phyloP scores from a whole-genome alignment of 1,140 invertebrate species.

The Penaeus japonicus region DNA sequence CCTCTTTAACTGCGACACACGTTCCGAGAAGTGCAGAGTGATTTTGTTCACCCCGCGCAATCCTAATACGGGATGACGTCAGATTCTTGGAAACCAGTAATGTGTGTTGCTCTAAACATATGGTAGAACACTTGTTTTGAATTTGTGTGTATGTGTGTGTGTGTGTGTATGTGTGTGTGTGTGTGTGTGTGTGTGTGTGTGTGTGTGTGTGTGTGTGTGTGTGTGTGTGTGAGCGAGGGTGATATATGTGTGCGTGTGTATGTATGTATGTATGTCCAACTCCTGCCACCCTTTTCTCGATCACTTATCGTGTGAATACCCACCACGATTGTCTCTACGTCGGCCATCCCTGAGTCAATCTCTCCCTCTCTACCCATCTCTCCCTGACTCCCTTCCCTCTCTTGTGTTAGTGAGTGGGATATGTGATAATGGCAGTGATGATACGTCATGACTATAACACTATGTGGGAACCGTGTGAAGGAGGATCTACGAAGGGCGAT shows the following conservation, averaged over 20 bases:
- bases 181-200: neutral
- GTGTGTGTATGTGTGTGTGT: neutral
- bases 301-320: neutral
- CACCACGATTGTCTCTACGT: neutral
- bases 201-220: neutral
- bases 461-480: too few species aligned
- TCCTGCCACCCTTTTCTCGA: too few species aligned
- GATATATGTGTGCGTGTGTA: neutral
- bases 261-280: neutral
- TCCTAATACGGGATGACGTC: too few species aligned
- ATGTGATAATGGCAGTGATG: too few species aligned
- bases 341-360: too few species aligned
- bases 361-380: neutral
- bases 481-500: too few species aligned
- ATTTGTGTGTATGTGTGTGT: neutral
- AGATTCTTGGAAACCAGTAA: too few species aligned
- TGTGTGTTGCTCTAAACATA: too few species aligned
- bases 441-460: too few species aligned
- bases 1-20: too few species aligned
- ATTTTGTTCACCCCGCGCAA: too few species aligned
- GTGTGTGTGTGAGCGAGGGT: neutral
- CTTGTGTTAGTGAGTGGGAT: neutral
- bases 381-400: neutral
- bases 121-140: neutral
- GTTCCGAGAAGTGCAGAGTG: too few species aligned